Conservation (phyloP, 2,113 vertebrate species). For the Scytalopus superciliaris region DNA sequence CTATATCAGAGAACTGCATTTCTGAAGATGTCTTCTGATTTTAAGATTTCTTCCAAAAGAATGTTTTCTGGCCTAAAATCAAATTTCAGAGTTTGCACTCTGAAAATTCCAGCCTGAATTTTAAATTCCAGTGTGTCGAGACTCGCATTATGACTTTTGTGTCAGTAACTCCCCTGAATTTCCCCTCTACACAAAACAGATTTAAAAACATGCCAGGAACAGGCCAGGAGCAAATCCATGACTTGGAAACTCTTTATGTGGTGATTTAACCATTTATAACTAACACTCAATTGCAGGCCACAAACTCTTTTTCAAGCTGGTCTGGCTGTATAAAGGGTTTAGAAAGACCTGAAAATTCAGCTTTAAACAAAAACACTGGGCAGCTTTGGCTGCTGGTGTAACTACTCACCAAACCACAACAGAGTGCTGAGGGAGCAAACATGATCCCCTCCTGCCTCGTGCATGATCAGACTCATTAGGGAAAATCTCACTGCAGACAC, state of each 20-base stretch:
- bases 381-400: background rate
- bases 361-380: background rate
- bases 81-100: background rate
- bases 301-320: background rate
- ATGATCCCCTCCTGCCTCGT: background rate
- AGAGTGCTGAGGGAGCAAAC: background rate
- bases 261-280: background rate
- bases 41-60: background rate
- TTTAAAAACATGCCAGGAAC: background rate
- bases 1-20: background rate
- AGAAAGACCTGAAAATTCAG: background rate
- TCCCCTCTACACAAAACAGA: background rate
- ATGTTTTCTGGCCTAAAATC: background rate
- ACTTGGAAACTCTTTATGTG: conserved; percentile 3
- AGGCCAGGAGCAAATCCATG: background rate
- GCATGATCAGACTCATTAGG: background rate
- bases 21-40: background rate
- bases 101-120: background rate
- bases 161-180: background rate
- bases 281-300: background rate
- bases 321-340: background rate
- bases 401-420: conserved; percentile 29
- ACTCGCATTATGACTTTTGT: background rate
- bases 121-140: background rate
- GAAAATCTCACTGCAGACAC: background rate